phyloP scores from a whole-genome alignment of 2,113 vertebrate genomes.

The Anser cygnoides region DNA sequence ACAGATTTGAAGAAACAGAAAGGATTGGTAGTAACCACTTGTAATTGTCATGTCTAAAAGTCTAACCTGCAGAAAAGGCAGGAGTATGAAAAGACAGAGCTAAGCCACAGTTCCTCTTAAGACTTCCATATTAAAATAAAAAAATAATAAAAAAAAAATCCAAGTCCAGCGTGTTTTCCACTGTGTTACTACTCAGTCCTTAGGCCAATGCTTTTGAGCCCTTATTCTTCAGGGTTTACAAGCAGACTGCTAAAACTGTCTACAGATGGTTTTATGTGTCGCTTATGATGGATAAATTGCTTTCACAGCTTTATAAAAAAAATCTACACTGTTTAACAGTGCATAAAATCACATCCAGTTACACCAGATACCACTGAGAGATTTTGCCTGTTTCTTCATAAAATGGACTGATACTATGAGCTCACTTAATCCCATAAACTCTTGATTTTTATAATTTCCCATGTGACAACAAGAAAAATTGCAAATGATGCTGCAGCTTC shows the following conservation, averaged over 20 bases:
- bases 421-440: not conserved
- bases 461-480: constrained; percentile 22
- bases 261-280: not conserved
- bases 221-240: not conserved
- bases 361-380: not conserved
- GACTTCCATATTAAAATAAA: not conserved
- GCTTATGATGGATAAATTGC: not conserved
- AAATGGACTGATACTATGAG: not conserved
- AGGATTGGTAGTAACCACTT: not conserved
- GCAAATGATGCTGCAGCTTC: constrained; percentile 7
- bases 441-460: constrained; percentile 23
- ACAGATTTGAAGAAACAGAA: not conserved
- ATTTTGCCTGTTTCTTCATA: not conserved
- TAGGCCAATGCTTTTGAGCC: not conserved
- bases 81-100: not conserved
- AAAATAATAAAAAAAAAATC: not conserved
- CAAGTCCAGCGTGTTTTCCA: not conserved
- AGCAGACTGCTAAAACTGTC: not conserved
- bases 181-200: not conserved
- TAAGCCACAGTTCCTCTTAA: not conserved
- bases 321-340: not conserved
- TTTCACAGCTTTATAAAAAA: constrained; percentile 5
- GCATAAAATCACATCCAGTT: constrained; percentile 15
- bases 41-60: not conserved
- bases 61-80: not conserved